phyloP scores from a whole-genome alignment of 1,140 invertebrate species.

The Diorhabda elongata region DNA sequence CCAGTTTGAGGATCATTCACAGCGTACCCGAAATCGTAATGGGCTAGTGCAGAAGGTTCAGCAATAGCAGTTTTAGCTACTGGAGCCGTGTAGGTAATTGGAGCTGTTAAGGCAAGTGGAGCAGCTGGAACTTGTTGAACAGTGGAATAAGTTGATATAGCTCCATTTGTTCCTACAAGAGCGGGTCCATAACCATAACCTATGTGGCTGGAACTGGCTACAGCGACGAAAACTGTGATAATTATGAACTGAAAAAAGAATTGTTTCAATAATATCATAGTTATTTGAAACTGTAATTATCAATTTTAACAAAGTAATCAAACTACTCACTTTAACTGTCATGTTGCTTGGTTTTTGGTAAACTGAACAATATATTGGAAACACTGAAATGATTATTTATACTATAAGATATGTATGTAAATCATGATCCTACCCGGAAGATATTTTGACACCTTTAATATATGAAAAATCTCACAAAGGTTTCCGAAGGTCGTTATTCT shows the following conservation, averaged over 20 bases:
- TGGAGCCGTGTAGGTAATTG: constrained; percentile 11
- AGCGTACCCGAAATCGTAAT: constrained; percentile 34
- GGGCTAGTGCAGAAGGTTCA: constrained; percentile 29
- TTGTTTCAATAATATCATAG: not conserved
- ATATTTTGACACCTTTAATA: too few relatives aligned
- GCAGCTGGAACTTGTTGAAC: constrained; percentile 12
- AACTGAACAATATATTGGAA: not conserved
- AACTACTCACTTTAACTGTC: not conserved
- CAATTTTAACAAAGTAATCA: not conserved
- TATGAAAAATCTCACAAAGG: too few relatives aligned
- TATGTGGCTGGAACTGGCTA: constrained; percentile 46
- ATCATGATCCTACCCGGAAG: too few relatives aligned
- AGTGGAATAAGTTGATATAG: constrained; percentile 4
- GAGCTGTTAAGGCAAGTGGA: constrained; percentile 7
- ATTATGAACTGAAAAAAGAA: constrained; percentile 47
- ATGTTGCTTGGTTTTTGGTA: not conserved
- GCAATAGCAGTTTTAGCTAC: constrained; percentile 11
- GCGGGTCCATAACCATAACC: constrained; percentile 32
- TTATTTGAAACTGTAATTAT: not conserved
- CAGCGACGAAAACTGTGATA: constrained; percentile 47
- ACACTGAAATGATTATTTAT: not conserved
- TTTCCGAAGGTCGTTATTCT: too few relatives aligned
- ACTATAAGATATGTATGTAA: not conserved
- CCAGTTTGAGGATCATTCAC: constrained; percentile 51
- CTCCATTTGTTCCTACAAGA: constrained; percentile 24